Conservation (phyloP, 2,797 vertebrate genomes). For the Anabacerthia variegaticeps region DNA sequence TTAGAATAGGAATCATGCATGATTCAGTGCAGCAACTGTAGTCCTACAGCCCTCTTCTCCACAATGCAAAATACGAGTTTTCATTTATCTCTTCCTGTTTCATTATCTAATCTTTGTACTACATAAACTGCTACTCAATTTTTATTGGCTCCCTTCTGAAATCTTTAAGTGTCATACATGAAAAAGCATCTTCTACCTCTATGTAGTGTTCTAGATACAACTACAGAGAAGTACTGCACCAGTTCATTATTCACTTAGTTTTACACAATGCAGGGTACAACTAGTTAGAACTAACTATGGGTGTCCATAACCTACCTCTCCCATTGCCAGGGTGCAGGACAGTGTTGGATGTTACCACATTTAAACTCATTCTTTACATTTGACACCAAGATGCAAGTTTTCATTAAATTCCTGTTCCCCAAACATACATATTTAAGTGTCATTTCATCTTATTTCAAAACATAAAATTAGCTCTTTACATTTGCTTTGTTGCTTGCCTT, state of each 20-base stretch:
- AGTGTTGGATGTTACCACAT: neutral
- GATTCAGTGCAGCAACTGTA: neutral
- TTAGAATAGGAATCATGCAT: neutral
- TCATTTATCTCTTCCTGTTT: neutral
- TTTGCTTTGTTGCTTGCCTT: neutral
- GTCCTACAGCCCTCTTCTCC: neutral
- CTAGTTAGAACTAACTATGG: neutral
- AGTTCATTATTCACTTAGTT: neutral
- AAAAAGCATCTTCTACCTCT: neutral
- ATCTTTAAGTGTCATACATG: neutral
- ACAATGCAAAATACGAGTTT: neutral
- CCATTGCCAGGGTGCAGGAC: neutral
- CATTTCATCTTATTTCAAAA: neutral
- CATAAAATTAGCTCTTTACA: neutral
- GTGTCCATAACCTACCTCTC: neutral
- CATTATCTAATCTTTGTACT: neutral
- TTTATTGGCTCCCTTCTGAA: neutral
- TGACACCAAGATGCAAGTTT: neutral
- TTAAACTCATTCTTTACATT: neutral
- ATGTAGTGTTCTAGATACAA: neutral
- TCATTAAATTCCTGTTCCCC: neutral
- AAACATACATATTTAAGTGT: neutral
- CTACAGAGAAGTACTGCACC: fast-evolving
- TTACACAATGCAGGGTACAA: neutral
- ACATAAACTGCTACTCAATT: neutral